Base-by-base conservation (phyloP, 2,797 vertebrate genomes). In the Dendrocincla fuliginosa region DNA sequence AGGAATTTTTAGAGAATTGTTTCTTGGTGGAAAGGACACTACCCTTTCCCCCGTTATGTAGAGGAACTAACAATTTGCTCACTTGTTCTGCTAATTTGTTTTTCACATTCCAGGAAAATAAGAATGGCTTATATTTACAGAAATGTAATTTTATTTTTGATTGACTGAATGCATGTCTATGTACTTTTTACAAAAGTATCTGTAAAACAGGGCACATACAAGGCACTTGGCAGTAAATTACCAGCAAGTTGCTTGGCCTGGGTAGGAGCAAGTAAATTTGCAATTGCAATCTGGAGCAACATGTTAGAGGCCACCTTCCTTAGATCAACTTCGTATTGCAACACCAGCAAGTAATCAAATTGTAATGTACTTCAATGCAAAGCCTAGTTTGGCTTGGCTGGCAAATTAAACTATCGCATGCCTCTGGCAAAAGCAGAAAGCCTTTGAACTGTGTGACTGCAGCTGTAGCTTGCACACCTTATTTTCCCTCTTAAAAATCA, bases 361-460 rank as follows among this genome's bases (percentile, higher is more conserved):
- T 93, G 90, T 95, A 80, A 84, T 73, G 93, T 76, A 94, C 93
- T 95, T 90, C 87, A 95, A 88, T 94, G 93, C 91, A 95, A 94
- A 96, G 83, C 85, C 70, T 91, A 49, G 89, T 93, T 95, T 94
- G 94, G 74, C 96, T 96, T 91, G 74, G 93, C 91, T 91, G 77
- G 96, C 93, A 96, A 25, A 95, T 95, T 93, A 87, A 96, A 94
- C 85, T 95, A 95, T 96, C 83, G 1, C 60, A 89, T 33, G 93
- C 95, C 96, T 96, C 93, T 93, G 88, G 95, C 96, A 88, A 96
- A 94, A 93, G 87, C 84, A 93, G 53, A 76, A 91, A 94, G 85
- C 83, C 94, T 97, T 97, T 97, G 94, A 97, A 96, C 93, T 96
- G 71, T 84, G 42, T 80, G 87, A 93, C 73, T 96, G 93, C 94